Evolutionary conservation across 1,140 invertebrate species (phyloP), one percentile per base, ranked within the genome.

Genomic region (Leptoteleia sp.): DNA sequence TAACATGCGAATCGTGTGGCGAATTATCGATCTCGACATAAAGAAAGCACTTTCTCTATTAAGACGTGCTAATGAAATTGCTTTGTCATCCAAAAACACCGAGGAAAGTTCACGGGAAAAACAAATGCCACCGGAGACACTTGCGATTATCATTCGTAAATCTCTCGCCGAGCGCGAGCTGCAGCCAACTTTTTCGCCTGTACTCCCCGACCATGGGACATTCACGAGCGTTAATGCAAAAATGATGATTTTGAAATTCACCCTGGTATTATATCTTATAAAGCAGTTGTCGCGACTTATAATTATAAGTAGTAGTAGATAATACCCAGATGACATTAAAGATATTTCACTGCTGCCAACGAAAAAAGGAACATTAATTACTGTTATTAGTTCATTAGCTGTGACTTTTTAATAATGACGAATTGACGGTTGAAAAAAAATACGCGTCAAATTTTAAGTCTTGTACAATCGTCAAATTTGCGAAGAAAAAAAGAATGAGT

Each of bases 1-100:
- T 50, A 33, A 61, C 59, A 35, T 38, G 55, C 43, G 33, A 61
- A 59, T 70, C 54, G 61, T 62, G 57, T 47, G 48, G 37, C 16
- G 31, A 50, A 50, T 50, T 50, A 43, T 43, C 37, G 52, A 43
- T 70, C 43, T 50, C 25, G 42, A 47, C 19, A 15, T 9, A 19
- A 64, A 65, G 59, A 57, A 73, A 73, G 35, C 42, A 50, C 59
- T 73, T 76, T 76, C 64, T 45, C 55, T 31, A 40, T 47, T 43
- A 38, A 55, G 27, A 55, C 45, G 48, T 67, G 55, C 19, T 45
- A 61, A 61, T 55, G 29, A 55, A 54, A 57, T 40, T 33, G 65
- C 48, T 45, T 59, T 67, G 72, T 76, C 62, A 76, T 76, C 29
- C 29, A n/a, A 50, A 59, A 68, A 70, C 37, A 31, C 8, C 1